Evolutionary conservation across 2,888 invertebrate species (phyloP).

Genomic region (Brachycybe producta): DNA sequence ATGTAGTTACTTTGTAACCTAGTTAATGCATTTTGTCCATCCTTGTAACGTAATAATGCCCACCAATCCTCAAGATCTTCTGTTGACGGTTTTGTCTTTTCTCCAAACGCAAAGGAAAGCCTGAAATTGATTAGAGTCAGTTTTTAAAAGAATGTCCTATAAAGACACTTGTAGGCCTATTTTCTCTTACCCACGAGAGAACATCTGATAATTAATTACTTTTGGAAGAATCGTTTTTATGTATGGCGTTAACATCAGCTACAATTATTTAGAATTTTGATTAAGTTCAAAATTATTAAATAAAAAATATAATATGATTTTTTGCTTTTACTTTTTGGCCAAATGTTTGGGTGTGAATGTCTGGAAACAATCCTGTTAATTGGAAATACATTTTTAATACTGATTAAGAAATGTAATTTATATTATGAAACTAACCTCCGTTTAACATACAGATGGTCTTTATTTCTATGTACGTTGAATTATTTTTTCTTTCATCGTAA

Average conservation of each 20-base stretch:
- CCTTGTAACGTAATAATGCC: constrained; percentile 21
- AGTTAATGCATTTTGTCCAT: constrained; percentile 23
- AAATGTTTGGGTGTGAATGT: constrained; percentile 22
- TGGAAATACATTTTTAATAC: too few species aligned
- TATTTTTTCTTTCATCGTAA: too few species aligned
- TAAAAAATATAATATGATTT: not conserved
- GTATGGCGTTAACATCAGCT: not conserved
- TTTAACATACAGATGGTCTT: too few species aligned
- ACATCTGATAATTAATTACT: not conserved
- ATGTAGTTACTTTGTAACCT: constrained; percentile 19
- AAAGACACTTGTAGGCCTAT: not conserved
- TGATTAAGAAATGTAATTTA: too few species aligned
- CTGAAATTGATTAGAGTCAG: constrained; percentile 21
- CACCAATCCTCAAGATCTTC: constrained; percentile 27
- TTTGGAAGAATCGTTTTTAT: not conserved
- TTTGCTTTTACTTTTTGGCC: constrained; percentile 22
- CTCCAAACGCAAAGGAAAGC: constrained; percentile 29
- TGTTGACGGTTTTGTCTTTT: constrained; percentile 25
- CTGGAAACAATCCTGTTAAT: constrained; percentile 25
- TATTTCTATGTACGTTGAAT: too few species aligned
- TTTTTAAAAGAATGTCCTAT: not conserved
- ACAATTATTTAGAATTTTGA: not conserved
- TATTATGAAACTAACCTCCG: too few species aligned
- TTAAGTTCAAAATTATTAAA: not conserved
- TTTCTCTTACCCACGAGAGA: not conserved